phyloP scores from a whole-genome alignment of 2,888 invertebrate genomes.

The Latheticus oryzae region DNA sequence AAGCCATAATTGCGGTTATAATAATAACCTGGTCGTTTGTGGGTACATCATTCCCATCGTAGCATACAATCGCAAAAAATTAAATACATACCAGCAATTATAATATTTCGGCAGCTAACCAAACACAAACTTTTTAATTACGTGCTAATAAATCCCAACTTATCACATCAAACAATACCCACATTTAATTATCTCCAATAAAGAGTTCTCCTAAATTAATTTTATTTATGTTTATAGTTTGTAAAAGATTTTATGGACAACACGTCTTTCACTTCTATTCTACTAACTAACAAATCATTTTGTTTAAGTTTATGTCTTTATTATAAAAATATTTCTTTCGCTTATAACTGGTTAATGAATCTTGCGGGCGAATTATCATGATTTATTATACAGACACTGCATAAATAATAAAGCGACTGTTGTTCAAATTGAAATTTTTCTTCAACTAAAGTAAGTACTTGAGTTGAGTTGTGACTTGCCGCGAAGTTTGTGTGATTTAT shows the following conservation, averaged over 20 bases:
- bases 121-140: conserved; percentile 31
- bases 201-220: conserved; percentile 22
- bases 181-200: not conserved
- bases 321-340: conserved; percentile 40
- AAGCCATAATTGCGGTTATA: conserved; percentile 29
- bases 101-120: conserved; percentile 26
- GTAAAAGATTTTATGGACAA: conserved; percentile 26
- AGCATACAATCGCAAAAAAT: conserved; percentile 25
- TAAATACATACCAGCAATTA: conserved; percentile 26
- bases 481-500: conserved; percentile 28
- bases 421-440: conserved; percentile 35
- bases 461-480: conserved; percentile 14
- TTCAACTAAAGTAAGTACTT: too few relatives aligned
- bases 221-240: conserved; percentile 30
- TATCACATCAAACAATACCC: conserved; percentile 6
- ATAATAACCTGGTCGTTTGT: conserved; percentile 32
- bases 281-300: conserved; percentile 40
- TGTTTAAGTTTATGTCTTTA: conserved; percentile 43
- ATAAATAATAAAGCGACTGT: conserved; percentile 36
- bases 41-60: conserved; percentile 18
- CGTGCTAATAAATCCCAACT: conserved; percentile 9
- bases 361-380: conserved; percentile 37
- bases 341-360: conserved; percentile 38
- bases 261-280: conserved; percentile 28
- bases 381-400: conserved; percentile 32